Evolutionary conservation across 2,797 vertebrate genomes (phyloP), one percentile per base, ranked within the genome.

Genomic region (Percopsis omiscomaycus): DNA sequence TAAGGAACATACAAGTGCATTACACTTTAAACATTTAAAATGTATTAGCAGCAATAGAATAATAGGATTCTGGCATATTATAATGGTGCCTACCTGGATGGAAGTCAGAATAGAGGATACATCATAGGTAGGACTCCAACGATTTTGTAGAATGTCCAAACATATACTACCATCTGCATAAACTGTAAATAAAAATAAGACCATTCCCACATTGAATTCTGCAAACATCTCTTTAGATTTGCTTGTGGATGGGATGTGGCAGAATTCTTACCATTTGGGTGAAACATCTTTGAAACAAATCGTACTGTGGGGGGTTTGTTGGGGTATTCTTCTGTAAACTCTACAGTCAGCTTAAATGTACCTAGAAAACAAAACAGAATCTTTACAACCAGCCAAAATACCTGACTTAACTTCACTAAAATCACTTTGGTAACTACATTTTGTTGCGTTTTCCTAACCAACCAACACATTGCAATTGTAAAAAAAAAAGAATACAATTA

Each of bases 211-310:
- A 59, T 5, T 57, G 12, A 59, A 57, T 16, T 12, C 44, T 37
- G 44, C 5, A 15, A 16, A 4, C 1, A 62, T 49, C 67, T 27
- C 46, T 11, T 37, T 45, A 44, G 4, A 55, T 6, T 1, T 14
- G 3, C 16, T 5, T 16, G 16, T 22, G 48, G 48, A 28, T 16
- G 15, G 13, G 11, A 62, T 6, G n/a, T 22, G 30, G 51, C 15
- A 46, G 44, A 4, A 28, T 47, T 56, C 93, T 78, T 92, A 96
- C 97, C 97, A 88, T 99, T 98, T 76, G 97, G 97, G 93, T 99
- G 97, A 92, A 99, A 99, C 97, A 99, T 99, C 93, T 98, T 99
- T 74, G 97, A 99, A 76, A 98, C 94, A 93, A 99, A 99, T 92
- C 97, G 93, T 91, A 99, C 97, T 76, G 97, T 98, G 29, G 96